A percentile compares a stretch with the other conserved stretches of the same genome.
Evolutionary conservation across 1,140 invertebrate genomes (phyloP).

Genomic region (Stegodyphus mimosarum): DNA sequence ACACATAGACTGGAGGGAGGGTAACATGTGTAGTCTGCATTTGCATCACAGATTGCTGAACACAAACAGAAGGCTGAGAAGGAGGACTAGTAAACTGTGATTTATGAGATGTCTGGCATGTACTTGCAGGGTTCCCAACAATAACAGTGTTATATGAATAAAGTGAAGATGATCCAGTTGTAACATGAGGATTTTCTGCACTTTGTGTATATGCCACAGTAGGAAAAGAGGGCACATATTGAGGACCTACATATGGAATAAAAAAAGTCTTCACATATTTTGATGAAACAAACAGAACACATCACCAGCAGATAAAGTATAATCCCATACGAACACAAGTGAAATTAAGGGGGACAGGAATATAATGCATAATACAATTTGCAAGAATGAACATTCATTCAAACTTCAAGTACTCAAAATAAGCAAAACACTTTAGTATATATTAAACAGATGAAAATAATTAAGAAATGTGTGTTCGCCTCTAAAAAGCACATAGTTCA

Average conservation of each 20-base stretch:
- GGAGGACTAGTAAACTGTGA: constrained; percentile 51
- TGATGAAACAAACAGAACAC: not conserved
- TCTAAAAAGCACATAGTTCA: too few species aligned
- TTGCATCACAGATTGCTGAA: constrained; percentile 40
- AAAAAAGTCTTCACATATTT: constrained; percentile 1
- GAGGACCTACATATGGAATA: constrained; percentile 17
- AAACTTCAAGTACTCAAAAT: too few species aligned
- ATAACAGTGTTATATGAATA: constrained; percentile 40
- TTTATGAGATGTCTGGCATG: constrained; percentile 20
- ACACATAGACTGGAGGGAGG: constrained; percentile 54
- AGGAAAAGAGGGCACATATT: constrained; percentile 44
- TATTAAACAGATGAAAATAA: too few species aligned
- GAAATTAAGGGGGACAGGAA: not conserved
- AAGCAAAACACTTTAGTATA: too few species aligned
- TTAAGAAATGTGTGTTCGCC: too few species aligned
- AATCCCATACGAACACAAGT: too few species aligned
- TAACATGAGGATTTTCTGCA: constrained; percentile 21
- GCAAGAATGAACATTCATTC: too few species aligned
- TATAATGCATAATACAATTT: too few species aligned
- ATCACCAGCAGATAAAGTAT: too few species aligned
- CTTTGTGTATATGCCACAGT: constrained; percentile 22
- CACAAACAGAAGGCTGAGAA: constrained; percentile 34
- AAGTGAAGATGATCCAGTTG: constrained; percentile 29
- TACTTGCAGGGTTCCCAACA: constrained; percentile 28
- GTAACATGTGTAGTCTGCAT: constrained; percentile 30